These are phyloP conservation scores for Bombus breviceps DNA, from an alignment of 1,140 invertebrate genomes.

Conservation along the genomic window DNA sequence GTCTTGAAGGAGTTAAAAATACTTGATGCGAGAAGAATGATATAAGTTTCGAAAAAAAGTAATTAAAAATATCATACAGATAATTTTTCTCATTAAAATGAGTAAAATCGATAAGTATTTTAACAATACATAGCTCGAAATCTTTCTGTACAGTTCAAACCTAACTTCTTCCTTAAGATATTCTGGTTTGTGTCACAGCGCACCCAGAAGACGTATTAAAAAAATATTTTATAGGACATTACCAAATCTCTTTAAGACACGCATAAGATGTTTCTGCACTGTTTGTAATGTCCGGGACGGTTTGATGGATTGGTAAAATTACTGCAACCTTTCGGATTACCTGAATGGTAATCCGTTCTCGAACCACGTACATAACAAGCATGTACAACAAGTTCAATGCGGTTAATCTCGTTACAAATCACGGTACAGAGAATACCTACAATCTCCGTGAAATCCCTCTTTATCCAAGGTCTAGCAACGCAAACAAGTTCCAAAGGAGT, in stretches of 20 bases:
- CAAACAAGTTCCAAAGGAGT: neutral
- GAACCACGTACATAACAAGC: too few species aligned
- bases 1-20: too few species aligned
- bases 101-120: neutral
- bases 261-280: too few species aligned
- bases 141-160: too few species aligned
- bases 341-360: neutral
- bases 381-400: neutral
- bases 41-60: neutral
- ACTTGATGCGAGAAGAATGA: too few species aligned
- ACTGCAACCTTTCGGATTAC: neutral
- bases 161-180: too few species aligned
- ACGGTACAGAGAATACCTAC: conserved; percentile 30
- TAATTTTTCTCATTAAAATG: too few species aligned
- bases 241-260: too few species aligned
- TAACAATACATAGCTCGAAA: neutral
- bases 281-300: neutral
- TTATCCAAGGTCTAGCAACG: conserved; percentile 2
- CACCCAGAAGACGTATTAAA: too few species aligned
- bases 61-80: too few species aligned
- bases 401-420: conserved; percentile 30
- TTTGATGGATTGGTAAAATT: neutral
- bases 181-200: too few species aligned
- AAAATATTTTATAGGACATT: too few species aligned
- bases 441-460: conserved; percentile 28